Evolutionary conservation across 2,888 invertebrate genomes (phyloP), one percentile per base, ranked within the genome.

Genomic region (Hemistola chrysoprasaria): DNA sequence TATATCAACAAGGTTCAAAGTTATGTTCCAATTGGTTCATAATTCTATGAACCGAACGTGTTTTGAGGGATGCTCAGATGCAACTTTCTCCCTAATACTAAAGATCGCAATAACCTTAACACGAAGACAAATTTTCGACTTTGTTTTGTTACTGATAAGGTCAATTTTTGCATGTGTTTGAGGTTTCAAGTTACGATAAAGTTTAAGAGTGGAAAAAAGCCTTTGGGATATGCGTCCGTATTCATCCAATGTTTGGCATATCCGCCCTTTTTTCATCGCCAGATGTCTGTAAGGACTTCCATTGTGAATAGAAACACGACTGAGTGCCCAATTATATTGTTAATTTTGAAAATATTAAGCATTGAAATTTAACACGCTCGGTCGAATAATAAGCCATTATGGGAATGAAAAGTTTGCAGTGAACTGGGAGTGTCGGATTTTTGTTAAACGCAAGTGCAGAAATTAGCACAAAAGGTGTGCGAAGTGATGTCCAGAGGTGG

Each of bases 301-400:
- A 73, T 83, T 82, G 79, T 82, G 60, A 44, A 45, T 57, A 56
- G 48, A 61, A 25, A 59, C 68, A 71, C 77, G 75, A 71, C 68
- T 71, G 81, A 79, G 71, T 86, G 78, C 85, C 86, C 88, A 87
- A 87, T 88, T 88, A 87, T 87, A 85, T 86, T 87, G 87, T 88
- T 87, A 88, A 88, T 88, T 85, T 85, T 72, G 68, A 83, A 82
- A 87, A 86, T 85, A 85, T 82, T 76, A 77, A 74, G 72, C 78
- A 69, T 81, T 80, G 84, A 82, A 85, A 86, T 81, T 74, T 74
- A 71, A 85, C 81, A 84, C 86, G 76, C 62, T 63, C 66, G 62
- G 53, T 40, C 55, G 68, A 75, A 87, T 86, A 88, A 88, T 88
- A 85, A 86, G 85, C 84, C 61, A 83, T 86, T 83, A 83, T 80